Evolutionary conservation across 2,797 vertebrate genomes (phyloP).

Genomic region (Peromyscus eremicus): DNA sequence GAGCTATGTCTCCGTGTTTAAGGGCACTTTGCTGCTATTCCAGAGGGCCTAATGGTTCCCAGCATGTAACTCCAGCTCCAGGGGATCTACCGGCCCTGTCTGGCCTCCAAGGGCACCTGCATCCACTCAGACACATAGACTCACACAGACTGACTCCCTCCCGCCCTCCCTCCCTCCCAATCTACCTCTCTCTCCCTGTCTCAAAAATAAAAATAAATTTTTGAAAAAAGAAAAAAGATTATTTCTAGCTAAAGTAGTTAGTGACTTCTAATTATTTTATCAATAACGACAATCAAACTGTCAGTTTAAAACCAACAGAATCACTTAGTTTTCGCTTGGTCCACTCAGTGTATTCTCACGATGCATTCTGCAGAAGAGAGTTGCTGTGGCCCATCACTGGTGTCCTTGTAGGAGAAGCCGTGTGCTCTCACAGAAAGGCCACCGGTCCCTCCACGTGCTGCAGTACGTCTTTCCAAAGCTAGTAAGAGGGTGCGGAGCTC

Average conservation of each 20-base stretch:
- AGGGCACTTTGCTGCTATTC: neutral
- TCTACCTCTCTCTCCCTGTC: too few relatives aligned
- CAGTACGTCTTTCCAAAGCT: neutral
- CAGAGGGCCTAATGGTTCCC: neutral
- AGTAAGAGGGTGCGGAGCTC: neutral
- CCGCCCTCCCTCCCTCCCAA: neutral
- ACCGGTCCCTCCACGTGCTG: neutral
- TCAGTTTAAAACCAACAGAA: neutral
- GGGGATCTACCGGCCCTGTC: too few relatives aligned
- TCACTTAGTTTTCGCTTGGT: neutral
- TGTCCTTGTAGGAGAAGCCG: neutral
- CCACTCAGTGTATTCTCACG: neutral
- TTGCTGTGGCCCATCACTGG: fast-evolving
- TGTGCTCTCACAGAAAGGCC: neutral
- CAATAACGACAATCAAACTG: neutral
- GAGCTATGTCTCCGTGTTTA: neutral
- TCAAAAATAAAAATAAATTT: neutral
- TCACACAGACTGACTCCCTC: neutral
- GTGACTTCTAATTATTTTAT: neutral
- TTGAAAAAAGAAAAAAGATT: neutral
- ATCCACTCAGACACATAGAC: neutral
- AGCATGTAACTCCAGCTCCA: neutral
- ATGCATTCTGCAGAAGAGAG: neutral
- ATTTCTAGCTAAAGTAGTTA: neutral
- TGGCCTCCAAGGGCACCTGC: neutral